phyloP scores from a whole-genome alignment of 2,113 vertebrate species.

The Lichenostomus cassidix region DNA sequence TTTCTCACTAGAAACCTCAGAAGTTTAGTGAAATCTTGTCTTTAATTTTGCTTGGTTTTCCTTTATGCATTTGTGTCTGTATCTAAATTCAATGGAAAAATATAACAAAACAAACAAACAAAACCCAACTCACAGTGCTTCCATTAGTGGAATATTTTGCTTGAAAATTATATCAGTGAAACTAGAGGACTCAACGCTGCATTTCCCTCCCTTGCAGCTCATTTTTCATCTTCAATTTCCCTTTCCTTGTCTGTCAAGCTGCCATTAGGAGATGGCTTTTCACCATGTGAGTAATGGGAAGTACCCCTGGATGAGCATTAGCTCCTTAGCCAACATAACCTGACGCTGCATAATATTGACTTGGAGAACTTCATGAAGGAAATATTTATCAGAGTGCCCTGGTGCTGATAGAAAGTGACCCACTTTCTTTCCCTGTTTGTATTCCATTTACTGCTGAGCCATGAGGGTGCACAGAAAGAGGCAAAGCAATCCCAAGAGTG shows the following conservation, averaged over 20 bases:
- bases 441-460: neutral
- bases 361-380: neutral
- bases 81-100: neutral
- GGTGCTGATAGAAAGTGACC: neutral
- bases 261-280: neutral
- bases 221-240: neutral
- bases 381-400: neutral
- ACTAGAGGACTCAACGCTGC: neutral
- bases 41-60: neutral
- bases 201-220: neutral
- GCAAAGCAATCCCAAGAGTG: rapidly evolving
- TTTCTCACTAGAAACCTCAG: neutral
- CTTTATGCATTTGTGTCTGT: neutral
- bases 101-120: neutral
- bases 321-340: neutral
- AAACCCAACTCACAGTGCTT: neutral
- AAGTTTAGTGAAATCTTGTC: neutral
- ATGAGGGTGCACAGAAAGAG: neutral
- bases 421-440: neutral
- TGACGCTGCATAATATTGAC: neutral
- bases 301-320: neutral
- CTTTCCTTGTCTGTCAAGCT: neutral
- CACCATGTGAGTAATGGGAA: neutral
- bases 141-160: neutral
- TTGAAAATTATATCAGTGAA: neutral